These are phyloP conservation scores for Emys orbicularis DNA, from an alignment of 2,797 vertebrate genomes.

Conservation along the genomic window DNA sequence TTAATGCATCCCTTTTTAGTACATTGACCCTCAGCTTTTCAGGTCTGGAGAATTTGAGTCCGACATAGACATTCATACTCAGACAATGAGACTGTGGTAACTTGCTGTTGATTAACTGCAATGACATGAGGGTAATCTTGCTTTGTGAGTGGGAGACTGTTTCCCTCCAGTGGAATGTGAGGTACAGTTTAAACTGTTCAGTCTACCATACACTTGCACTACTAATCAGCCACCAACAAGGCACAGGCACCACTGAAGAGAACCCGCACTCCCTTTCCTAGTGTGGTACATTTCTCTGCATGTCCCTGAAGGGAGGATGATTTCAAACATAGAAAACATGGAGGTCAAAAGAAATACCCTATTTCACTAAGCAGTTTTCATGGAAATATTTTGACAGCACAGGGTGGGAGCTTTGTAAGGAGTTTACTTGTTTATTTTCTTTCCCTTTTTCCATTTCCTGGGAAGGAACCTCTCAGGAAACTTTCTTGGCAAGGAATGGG, in stretches of 20 bases:
- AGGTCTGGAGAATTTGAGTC: not conserved
- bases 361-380: not conserved
- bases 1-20: not conserved
- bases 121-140: not conserved
- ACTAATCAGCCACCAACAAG: not conserved
- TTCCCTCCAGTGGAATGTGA: not conserved
- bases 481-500: not conserved
- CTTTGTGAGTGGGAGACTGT: not conserved
- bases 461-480: not conserved
- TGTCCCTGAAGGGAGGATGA: not conserved
- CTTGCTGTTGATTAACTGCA: not conserved
- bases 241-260: not conserved
- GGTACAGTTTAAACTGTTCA: not conserved
- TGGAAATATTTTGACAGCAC: not conserved
- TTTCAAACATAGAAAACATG: not conserved
- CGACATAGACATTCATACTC: not conserved
- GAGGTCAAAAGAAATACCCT: not conserved
- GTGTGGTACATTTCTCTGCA: not conserved
- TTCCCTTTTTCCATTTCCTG: not conserved
- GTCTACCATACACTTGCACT: not conserved
- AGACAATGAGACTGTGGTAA: not conserved
- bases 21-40: not conserved
- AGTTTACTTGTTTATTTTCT: not conserved
- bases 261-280: not conserved
- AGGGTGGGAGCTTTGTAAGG: not conserved